Conservation (phyloP, 2,113 vertebrate genomes). For the Steatornis caripensis region DNA sequence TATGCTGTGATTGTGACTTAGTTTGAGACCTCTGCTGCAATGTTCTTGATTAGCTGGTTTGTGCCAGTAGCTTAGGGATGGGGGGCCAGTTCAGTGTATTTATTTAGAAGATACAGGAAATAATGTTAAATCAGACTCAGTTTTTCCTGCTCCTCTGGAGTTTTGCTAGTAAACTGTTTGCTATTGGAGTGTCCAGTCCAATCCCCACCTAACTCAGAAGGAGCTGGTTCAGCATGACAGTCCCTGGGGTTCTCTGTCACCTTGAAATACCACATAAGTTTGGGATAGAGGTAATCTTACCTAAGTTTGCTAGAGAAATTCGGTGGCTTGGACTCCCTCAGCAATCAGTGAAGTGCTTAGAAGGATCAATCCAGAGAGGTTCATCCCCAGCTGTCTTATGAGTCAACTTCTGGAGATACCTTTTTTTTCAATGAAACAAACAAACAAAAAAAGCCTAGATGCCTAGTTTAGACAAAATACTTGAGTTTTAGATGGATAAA, state of each 20-base stretch:
- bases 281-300: neutral
- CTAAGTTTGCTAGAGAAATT: neutral
- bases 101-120: neutral
- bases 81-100: neutral
- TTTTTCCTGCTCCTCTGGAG: neutral
- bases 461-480: neutral
- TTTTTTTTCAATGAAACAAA: neutral
- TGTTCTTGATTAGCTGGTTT: neutral
- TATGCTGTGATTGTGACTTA: neutral
- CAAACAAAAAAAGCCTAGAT: neutral
- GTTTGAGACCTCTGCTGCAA: neutral
- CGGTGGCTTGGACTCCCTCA: neutral
- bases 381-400: neutral
- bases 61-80: neutral
- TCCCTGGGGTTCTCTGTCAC: neutral
- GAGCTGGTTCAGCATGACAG: neutral
- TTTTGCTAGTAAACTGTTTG: neutral
- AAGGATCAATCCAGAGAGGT: neutral
- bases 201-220: neutral
- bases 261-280: neutral
- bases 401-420: neutral
- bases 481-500: neutral
- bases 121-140: neutral
- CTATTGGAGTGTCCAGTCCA: neutral
- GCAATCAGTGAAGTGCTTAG: neutral